phyloP scores from a whole-genome alignment of 2,888 invertebrate genomes.

The Ganaspis brasiliensis region DNA sequence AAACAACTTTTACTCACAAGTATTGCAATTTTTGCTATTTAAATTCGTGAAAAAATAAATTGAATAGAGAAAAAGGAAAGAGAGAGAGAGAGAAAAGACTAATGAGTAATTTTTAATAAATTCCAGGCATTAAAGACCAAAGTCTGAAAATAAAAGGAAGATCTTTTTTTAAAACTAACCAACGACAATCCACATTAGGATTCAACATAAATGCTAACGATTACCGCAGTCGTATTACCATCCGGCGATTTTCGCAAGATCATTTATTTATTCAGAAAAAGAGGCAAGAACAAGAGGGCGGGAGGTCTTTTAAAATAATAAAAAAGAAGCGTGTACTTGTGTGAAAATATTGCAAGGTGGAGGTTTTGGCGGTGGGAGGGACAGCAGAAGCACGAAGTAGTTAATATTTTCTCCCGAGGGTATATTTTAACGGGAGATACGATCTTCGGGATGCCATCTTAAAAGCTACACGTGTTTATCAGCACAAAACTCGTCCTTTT shows the following conservation, averaged over 20 bases:
- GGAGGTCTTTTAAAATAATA: conserved; percentile 36
- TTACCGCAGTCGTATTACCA: conserved; percentile 30
- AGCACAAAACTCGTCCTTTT: conserved; percentile 69
- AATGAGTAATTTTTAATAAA: not conserved
- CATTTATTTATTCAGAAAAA: conserved; percentile 3
- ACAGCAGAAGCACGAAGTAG: conserved; percentile 78
- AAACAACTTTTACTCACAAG: not conserved
- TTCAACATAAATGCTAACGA: conserved; percentile 22
- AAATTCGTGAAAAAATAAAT: too few relatives aligned
- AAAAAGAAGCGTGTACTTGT: conserved; percentile 15
- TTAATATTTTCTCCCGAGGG: conserved; percentile 79
- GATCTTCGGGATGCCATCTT: conserved; percentile 79
- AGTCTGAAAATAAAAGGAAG: too few relatives aligned
- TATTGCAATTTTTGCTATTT: not conserved
- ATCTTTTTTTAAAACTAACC: conserved; percentile 2
- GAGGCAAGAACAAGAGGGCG: conserved; percentile 54
- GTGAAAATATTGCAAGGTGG: conserved; percentile 26
- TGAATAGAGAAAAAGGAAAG: too few relatives aligned
- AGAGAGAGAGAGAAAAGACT: too few relatives aligned
- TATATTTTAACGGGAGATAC: conserved; percentile 79
- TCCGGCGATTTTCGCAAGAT: conserved; percentile 7
- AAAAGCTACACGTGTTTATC: conserved; percentile 81
- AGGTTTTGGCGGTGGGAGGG: conserved; percentile 63
- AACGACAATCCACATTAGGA: conserved; percentile 1
- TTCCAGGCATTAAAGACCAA: too few relatives aligned